phyloP scores from a whole-genome alignment of 2,888 invertebrate genomes.

The Gonocerus acuteangulatus region DNA sequence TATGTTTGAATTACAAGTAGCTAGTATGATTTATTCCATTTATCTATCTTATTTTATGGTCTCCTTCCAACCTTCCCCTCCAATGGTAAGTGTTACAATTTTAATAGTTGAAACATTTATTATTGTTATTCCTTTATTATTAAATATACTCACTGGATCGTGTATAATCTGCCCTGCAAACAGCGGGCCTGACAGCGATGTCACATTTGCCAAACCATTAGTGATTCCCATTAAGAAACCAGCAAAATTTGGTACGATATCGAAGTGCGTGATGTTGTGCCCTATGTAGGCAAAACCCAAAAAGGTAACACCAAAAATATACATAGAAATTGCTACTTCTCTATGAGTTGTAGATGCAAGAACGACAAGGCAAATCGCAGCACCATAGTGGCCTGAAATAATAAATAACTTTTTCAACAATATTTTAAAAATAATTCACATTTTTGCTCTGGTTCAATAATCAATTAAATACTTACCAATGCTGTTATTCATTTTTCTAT shows the following conservation, averaged over 20 bases:
- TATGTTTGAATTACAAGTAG: no score
- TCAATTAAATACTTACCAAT: conserved; percentile 22
- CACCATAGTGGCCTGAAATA: conserved; percentile 28
- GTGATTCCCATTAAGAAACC: conserved; percentile 80
- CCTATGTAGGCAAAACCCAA: conserved; percentile 48
- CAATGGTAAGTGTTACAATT: no score
- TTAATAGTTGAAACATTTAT: no score
- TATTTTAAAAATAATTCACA: no score
- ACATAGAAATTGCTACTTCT: conserved; percentile 6
- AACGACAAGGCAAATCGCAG: conserved; percentile 15
- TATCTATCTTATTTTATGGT: no score
- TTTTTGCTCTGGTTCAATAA: no score
- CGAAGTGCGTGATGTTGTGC: conserved; percentile 62
- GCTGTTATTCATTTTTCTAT: conserved; percentile 27
- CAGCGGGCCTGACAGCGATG: conserved; percentile 70
- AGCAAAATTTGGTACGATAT: conserved; percentile 74
- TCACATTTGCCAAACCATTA: conserved; percentile 65
- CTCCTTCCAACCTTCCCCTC: no score
- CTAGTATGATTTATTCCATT: no score
- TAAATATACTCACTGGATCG: conserved; percentile 58
- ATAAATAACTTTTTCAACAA: neutral
- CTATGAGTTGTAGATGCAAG: conserved; percentile 23
- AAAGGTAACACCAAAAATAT: conserved; percentile 24
- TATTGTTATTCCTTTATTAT: no score
- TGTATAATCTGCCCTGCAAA: conserved; percentile 60